Conservation (phyloP, 1,140 invertebrate genomes). For the Penaeus indicus region DNA sequence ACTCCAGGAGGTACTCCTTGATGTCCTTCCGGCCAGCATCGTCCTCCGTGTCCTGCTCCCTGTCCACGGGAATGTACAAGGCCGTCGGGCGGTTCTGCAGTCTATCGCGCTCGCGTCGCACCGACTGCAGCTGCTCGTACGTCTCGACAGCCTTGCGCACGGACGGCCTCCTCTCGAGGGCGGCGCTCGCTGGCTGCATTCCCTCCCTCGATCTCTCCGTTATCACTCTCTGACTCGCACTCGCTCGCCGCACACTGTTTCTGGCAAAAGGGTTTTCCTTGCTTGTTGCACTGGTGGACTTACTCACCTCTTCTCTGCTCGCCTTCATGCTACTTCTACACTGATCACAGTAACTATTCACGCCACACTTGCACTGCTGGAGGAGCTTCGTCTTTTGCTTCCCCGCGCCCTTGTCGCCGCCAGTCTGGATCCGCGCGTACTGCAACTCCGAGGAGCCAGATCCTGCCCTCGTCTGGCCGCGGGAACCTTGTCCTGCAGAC, state of each 20-base stretch:
- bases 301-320: not conserved
- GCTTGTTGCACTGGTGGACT: not conserved
- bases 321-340: not conserved
- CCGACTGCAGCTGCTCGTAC: slow-evolving; percentile 25
- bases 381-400: not conserved
- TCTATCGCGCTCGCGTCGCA: not conserved
- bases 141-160: slow-evolving; percentile 19
- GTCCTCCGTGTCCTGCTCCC: not conserved
- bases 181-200: no score
- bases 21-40: not conserved
- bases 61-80: slow-evolving; percentile 33
- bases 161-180: slow-evolving; percentile 28
- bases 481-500: no score
- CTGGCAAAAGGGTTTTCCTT: not conserved
- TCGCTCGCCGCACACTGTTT: no score
- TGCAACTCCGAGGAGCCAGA: not conserved
- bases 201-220: no score
- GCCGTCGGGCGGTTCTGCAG: slow-evolving; percentile 24
- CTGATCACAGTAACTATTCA: not conserved
- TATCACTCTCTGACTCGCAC: no score
- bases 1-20: slow-evolving; percentile 34
- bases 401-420: not conserved
- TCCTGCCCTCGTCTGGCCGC: no score
- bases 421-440: not conserved
- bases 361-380: not conserved